These are phyloP conservation scores for Stramonita haemastoma DNA, from an alignment of 2,888 invertebrate genomes.

Conservation along the genomic window DNA sequence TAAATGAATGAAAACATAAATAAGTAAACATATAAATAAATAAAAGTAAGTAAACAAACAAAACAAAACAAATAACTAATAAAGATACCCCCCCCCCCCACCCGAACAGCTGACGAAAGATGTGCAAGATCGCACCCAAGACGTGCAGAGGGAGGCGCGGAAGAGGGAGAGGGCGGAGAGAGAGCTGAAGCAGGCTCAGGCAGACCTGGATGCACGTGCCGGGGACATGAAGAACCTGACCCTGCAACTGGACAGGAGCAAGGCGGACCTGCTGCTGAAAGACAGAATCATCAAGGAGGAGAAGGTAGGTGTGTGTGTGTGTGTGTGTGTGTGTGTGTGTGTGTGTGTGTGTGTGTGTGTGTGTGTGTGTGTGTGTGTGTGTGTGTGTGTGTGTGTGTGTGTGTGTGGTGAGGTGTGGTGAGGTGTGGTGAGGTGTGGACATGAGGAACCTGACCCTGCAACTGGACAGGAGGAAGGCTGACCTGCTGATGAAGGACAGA, in stretches of 20 bases:
- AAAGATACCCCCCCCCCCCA: no score
- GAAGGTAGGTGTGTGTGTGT: conserved; percentile 64
- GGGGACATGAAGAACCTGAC: conserved; percentile 78
- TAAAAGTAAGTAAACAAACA: no score
- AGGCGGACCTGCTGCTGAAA: conserved; percentile 70
- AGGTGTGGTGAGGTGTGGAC: no score
- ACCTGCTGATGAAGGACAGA: no score
- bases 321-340: neutral
- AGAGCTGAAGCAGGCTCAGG: conserved; percentile 81
- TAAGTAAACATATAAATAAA: no score
- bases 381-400: no score
- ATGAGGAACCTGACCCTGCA: no score
- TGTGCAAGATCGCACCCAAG: conserved; percentile 76
- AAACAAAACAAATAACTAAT: no score
- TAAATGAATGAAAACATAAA: no score
- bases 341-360: conserved; percentile 11
- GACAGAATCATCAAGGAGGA: conserved; percentile 76
- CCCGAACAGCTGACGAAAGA: conserved; percentile 72
- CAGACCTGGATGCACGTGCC: conserved; percentile 78
- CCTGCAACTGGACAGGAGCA: conserved; percentile 70
- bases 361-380: no score
- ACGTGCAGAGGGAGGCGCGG: conserved; percentile 75
- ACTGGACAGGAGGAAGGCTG: no score
- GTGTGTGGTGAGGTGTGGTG: no score
- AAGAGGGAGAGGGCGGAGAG: conserved; percentile 80